Evolutionary conservation across 1,140 invertebrate species (phyloP), one percentile per base, ranked within the genome.

Genomic region (Scaptomyza graminum): DNA sequence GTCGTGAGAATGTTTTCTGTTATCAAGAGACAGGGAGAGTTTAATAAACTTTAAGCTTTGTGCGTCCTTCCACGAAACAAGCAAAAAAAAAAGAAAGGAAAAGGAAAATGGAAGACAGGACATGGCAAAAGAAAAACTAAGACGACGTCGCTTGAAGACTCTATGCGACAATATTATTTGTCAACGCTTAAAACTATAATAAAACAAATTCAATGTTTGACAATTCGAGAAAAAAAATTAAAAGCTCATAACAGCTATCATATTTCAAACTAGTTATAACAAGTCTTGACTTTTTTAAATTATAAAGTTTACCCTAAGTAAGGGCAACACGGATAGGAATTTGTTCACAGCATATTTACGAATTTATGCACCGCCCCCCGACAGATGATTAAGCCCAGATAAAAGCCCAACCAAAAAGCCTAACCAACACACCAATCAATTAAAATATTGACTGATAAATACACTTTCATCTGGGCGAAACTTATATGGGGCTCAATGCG

Each of bases 41-140:
- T 68, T 76, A 77, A 77, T 76, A 77, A 76, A 72, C 66, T 71
- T 76, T 70, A 34, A 34, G 56, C 44, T 67, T 73, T 75, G 47
- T 60, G 54, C 11, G 37, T n/a, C 11, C 11, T 12, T 12, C 34
- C 37, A 74, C n/a, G 57, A 16, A 31, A 18, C 44, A 68, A 39
- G 15, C 52, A 34, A 9, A 34, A 34, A 34, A 34, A 34, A 34
- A 34, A 61, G 18, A 25, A 25, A 25, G 2, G 5, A 25, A 25
- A 25, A 25, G 25, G 13, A 50, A 49, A 43, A 3, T 0, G 2
- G 15, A 28, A 39, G 37, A 6, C 31, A 55, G 11, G 15, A 22
- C 18, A n/a, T 25, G 54, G 12, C 11, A 12, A 5, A 22, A 43
- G 22, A 56, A 1, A 25, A 12, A 3, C 6, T 18, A 16, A 56